These are phyloP conservation scores for Varanus komodoensis DNA, from an alignment of 2,113 vertebrate genomes.

Conservation along the genomic window DNA sequence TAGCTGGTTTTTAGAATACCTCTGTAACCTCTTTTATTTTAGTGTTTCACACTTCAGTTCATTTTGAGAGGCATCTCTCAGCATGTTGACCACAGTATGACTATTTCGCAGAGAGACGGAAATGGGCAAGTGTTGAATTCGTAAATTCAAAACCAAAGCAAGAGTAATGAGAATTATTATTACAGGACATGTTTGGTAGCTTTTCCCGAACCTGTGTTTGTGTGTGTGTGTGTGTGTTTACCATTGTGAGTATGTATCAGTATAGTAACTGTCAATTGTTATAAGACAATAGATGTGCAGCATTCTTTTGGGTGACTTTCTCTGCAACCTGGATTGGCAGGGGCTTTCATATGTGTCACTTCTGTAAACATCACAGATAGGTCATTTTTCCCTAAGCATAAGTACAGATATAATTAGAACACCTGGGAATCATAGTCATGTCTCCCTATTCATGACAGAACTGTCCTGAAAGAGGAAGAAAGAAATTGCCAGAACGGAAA, in stretches of 20 bases:
- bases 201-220: neutral
- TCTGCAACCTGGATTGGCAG: neutral
- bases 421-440: neutral
- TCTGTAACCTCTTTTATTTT: conserved; percentile 49
- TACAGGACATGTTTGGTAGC: neutral
- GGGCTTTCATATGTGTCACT: neutral
- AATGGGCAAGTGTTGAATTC: conserved; percentile 39
- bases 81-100: conserved; percentile 40
- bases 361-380: neutral
- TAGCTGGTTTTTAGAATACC: conserved; percentile 31
- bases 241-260: neutral
- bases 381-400: neutral
- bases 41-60: conserved; percentile 43
- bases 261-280: neutral
- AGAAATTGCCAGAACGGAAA: neutral
- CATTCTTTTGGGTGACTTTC: neutral
- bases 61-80: conserved; percentile 21
- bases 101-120: conserved; percentile 40
- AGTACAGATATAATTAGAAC: neutral
- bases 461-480: neutral
- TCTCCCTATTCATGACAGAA: neutral
- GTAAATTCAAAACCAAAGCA: conserved; percentile 11
- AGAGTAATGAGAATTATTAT: neutral
- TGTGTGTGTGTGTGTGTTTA: no score
- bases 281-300: neutral